Evolutionary conservation across 2,888 invertebrate species (phyloP).

Genomic region (Perdita meconis): DNA sequence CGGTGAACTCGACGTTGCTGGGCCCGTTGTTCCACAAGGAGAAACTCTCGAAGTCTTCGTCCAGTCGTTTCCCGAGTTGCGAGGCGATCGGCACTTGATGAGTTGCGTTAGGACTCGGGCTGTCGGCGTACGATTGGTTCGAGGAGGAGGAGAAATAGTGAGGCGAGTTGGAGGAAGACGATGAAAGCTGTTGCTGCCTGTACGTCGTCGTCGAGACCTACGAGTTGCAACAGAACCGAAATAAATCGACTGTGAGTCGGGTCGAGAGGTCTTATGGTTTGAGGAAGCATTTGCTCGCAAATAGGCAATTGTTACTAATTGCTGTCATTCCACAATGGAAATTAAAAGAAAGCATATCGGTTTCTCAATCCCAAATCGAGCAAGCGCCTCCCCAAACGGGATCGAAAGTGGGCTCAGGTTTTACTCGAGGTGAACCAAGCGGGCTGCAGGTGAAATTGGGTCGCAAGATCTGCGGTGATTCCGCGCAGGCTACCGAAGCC

Average conservation of each 20-base stretch:
- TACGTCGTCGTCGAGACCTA: slow-evolving; percentile 46
- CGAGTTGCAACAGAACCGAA: neutral
- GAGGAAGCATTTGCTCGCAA: too few relatives aligned
- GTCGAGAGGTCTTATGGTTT: neutral
- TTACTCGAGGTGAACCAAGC: slow-evolving; percentile 70
- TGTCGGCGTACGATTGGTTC: slow-evolving; percentile 74
- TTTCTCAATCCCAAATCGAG: too few relatives aligned
- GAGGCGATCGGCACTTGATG: slow-evolving; percentile 65
- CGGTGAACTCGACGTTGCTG: neutral
- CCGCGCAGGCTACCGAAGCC: slow-evolving; percentile 52
- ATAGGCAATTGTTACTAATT: too few relatives aligned
- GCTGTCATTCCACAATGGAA: too few relatives aligned
- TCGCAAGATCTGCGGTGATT: slow-evolving; percentile 53
- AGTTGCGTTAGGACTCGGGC: slow-evolving; percentile 70
- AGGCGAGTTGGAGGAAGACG: slow-evolving; percentile 57
- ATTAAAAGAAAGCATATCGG: too few relatives aligned
- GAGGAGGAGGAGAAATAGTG: slow-evolving; percentile 73
- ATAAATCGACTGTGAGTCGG: neutral
- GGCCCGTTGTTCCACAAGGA: slow-evolving; percentile 41
- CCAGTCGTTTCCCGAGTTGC: slow-evolving; percentile 68
- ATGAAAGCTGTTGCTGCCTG: slow-evolving; percentile 59
- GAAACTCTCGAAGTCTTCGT: slow-evolving; percentile 57
- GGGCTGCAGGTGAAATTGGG: slow-evolving; percentile 66
- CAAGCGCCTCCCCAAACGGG: too few relatives aligned
- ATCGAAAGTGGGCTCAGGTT: too few relatives aligned